Conservation (phyloP, 2,888 invertebrate genomes). For the Drosophila robusta region DNA sequence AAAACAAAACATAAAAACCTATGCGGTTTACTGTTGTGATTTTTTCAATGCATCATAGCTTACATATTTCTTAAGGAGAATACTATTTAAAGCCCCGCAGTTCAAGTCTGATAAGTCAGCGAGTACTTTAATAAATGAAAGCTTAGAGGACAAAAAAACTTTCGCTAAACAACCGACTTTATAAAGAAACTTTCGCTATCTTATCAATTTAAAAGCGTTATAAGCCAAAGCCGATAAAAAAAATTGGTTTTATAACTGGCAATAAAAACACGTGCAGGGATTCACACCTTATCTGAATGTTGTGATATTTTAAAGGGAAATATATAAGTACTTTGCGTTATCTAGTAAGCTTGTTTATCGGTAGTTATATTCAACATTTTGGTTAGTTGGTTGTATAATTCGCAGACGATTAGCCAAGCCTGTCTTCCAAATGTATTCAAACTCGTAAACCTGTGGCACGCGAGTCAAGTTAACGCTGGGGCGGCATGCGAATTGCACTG, state of each 20-base stretch:
- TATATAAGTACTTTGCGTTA: conserved; percentile 4
- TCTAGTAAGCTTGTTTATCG: conserved; percentile 2
- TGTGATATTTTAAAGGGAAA: neutral
- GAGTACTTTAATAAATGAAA: neutral
- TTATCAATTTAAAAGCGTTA: conserved; percentile 2
- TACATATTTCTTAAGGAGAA: no score
- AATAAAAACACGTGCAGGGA: conserved; percentile 40
- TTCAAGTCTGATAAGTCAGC: neutral
- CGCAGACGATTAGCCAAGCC: conserved; percentile 7
- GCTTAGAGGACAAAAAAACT: neutral
- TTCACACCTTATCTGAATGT: conserved; percentile 5
- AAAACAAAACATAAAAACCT: neutral
- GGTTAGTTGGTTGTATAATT: conserved; percentile 15
- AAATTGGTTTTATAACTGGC: conserved; percentile 10
- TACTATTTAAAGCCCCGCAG: neutral
- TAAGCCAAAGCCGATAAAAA: neutral
- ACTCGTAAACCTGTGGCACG: conserved; percentile 39
- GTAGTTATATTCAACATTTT: conserved; percentile 1
- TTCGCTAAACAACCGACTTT: neutral
- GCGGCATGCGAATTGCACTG: conserved; percentile 8
- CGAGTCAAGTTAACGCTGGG: conserved; percentile 34
- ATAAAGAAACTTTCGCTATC: neutral
- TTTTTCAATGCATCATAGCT: neutral
- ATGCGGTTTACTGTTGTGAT: neutral
- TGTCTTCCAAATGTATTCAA: conserved; percentile 21